Percentiles rank a stretch among this genome's conserved stretches.
Conservation (phyloP, 2,113 vertebrate genomes). For the Pachycephala philippinensis region DNA sequence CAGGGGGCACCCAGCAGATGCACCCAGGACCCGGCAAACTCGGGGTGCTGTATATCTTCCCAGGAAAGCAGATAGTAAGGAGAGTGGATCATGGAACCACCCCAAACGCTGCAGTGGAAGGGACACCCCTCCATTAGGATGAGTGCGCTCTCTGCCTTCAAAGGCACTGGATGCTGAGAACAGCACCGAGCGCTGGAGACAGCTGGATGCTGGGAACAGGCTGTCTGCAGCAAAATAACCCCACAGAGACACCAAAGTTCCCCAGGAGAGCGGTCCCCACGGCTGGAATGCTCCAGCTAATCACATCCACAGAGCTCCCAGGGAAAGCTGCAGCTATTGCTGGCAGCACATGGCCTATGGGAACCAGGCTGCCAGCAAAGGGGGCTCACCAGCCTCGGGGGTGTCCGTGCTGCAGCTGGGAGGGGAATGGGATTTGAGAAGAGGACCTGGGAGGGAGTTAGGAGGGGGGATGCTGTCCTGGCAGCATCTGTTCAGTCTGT, state of each 20-base stretch:
- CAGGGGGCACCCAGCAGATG: rapidly evolving
- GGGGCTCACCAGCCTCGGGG: background rate
- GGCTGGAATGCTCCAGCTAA: background rate
- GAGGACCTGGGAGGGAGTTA: background rate
- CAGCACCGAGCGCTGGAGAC: background rate
- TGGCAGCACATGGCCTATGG: background rate
- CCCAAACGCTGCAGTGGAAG: background rate
- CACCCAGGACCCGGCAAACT: background rate
- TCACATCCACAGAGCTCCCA: background rate
- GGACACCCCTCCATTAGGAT: background rate
- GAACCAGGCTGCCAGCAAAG: background rate
- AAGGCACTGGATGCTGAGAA: background rate
- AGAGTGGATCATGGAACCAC: background rate
- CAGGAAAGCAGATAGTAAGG: background rate
- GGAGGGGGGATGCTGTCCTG: background rate
- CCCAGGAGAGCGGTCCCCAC: background rate
- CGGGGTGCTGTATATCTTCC: rapidly evolving
- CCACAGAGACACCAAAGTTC: background rate
- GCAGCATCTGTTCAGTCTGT: background rate
- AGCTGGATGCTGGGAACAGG: background rate
- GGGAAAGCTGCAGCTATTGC: background rate
- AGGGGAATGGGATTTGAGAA: background rate
- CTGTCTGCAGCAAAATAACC: background rate
- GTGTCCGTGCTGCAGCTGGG: background rate
- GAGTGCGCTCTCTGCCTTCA: background rate